These are phyloP conservation scores for Saccostrea cuccullata DNA, from an alignment of 1,140 invertebrate species.

Conservation along the genomic window DNA sequence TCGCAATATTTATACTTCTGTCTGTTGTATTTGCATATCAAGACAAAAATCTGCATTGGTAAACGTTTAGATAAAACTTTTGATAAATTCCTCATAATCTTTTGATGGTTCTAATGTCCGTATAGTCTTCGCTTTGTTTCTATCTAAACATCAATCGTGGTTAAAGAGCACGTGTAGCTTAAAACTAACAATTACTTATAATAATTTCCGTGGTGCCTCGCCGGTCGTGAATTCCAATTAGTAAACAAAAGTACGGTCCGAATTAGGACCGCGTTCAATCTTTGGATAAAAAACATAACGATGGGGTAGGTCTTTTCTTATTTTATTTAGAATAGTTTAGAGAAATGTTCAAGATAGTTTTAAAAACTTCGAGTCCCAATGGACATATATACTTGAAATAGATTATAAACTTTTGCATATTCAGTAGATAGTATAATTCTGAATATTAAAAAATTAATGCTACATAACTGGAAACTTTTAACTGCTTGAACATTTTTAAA, in stretches of 20 bases:
- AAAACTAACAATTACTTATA: not conserved
- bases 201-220: conserved; percentile 9
- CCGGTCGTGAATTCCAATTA: not conserved
- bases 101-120: conserved; percentile 1
- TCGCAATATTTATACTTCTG: not conserved
- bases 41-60: conserved; percentile 11
- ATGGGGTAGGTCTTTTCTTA: not conserved
- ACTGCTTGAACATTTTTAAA: too few species aligned
- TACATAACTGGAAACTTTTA: too few species aligned
- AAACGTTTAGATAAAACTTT: conserved; percentile 6
- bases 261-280: too few species aligned
- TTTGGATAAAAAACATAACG: not conserved
- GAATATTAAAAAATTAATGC: too few species aligned
- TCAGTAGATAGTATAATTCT: too few species aligned
- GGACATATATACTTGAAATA: too few species aligned
- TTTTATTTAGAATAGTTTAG: too few species aligned
- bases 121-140: not conserved
- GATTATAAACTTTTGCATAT: too few species aligned
- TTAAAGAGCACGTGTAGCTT: conserved; percentile 6
- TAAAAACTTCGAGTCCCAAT: too few species aligned
- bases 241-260: not conserved
- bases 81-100: conserved; percentile 1
- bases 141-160: not conserved
- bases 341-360: too few species aligned
- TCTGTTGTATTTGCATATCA: conserved; percentile 10